A percentile compares a stretch with the other conserved stretches of the same genome.
Evolutionary conservation across 2,888 invertebrate species (phyloP).

Genomic region (Dolichomitus sp.): DNA sequence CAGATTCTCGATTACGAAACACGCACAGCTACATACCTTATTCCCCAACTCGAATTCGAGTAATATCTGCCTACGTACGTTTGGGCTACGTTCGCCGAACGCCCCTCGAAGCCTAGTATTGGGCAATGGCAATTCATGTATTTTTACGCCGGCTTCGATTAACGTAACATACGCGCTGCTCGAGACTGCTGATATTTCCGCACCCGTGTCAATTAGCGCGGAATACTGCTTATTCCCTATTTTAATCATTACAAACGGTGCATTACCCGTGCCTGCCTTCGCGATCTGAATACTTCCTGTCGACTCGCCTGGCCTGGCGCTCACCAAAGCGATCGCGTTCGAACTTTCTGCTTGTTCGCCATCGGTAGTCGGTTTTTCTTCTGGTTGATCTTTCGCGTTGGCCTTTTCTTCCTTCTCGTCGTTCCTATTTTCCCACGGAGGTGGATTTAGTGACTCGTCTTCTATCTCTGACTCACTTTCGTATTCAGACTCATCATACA

Average conservation of each 20-base stretch:
- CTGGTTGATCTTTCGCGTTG: too few relatives aligned
- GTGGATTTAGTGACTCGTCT: neutral
- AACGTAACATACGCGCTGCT: neutral
- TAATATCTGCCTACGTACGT: neutral
- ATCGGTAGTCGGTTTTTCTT: too few relatives aligned
- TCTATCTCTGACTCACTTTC: neutral
- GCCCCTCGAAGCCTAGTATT: neutral
- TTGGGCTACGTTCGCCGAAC: constrained; percentile 4
- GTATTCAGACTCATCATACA: neutral
- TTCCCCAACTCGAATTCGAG: neutral
- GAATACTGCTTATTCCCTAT: neutral
- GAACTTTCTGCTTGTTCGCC: too few relatives aligned
- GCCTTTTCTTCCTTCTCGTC: too few relatives aligned
- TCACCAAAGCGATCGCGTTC: constrained; percentile 9
- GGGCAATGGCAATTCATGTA: neutral
- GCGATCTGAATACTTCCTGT: neutral
- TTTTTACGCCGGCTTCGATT: neutral
- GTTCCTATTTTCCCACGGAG: neutral
- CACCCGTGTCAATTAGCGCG: constrained; percentile 23
- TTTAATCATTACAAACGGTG: neutral
- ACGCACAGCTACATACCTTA: neutral
- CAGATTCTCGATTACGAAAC: constrained; percentile 3
- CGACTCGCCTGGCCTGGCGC: neutral
- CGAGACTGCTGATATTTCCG: constrained; percentile 1
- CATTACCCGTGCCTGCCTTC: neutral